Conservation (phyloP, 2,113 vertebrate genomes). For the Mungos mungo region DNA sequence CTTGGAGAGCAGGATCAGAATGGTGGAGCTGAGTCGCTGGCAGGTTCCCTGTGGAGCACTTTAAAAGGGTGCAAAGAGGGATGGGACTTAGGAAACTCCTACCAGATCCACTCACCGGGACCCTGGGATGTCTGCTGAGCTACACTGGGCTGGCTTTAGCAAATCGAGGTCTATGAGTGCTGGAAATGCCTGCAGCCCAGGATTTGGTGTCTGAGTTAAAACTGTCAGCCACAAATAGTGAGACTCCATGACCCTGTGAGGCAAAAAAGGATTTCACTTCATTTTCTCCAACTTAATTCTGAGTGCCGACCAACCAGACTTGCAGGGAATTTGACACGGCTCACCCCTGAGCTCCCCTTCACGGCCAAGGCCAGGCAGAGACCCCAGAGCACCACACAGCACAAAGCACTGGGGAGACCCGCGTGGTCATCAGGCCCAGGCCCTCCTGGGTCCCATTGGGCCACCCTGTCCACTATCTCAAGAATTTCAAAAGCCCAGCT, state of each 20-base stretch:
- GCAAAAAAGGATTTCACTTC: background rate
- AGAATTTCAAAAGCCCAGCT: background rate
- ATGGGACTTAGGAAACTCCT: too few relatives aligned
- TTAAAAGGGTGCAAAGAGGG: background rate
- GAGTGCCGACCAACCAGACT: background rate
- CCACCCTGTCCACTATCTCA: background rate
- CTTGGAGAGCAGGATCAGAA: constrained; percentile 2
- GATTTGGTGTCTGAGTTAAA: background rate
- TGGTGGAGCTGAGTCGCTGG: background rate
- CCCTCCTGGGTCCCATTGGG: background rate
- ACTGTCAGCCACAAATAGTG: rapidly evolving
- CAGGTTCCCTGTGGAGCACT: background rate
- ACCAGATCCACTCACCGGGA: background rate
- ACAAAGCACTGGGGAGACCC: background rate
- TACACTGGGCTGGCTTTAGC: background rate
- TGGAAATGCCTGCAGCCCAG: background rate
- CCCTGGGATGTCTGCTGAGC: background rate
- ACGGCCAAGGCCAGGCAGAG: background rate
- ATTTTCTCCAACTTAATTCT: background rate
- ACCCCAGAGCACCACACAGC: background rate
- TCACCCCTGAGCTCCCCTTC: background rate
- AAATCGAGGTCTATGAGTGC: background rate
- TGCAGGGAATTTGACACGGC: background rate
- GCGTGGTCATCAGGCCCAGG: background rate
- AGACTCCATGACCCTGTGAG: background rate